Evolutionary conservation across 2,797 vertebrate species (phyloP).

Genomic region (Bovichtus diacanthus): DNA sequence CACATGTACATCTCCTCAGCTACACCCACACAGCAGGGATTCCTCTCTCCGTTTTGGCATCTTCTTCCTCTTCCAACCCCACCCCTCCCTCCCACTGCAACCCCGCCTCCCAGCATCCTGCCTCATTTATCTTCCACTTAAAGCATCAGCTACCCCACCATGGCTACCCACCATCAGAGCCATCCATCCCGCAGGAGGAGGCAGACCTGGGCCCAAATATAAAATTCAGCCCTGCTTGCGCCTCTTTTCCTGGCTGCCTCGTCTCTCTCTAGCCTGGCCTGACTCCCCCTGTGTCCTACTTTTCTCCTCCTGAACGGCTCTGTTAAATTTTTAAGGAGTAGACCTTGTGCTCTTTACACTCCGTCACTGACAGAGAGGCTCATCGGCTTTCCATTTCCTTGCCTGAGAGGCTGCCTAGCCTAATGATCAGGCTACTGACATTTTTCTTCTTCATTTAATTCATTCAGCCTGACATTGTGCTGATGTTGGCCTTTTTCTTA

Average conservation of each 20-base stretch:
- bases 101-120: slow-evolving; percentile 33
- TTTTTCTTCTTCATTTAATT: slow-evolving; percentile 5
- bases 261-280: slow-evolving; percentile 11
- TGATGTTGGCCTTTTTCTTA: neutral
- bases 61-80: slow-evolving; percentile 21
- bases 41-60: slow-evolving; percentile 55
- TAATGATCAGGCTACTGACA: slow-evolving; percentile 7
- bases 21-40: slow-evolving; percentile 63
- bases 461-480: neutral
- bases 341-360: slow-evolving; percentile 35
- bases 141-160: slow-evolving; percentile 61
- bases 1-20: slow-evolving; percentile 65
- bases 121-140: slow-evolving; percentile 71
- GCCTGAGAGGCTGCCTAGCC: neutral
- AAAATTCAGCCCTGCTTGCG: slow-evolving; percentile 29
- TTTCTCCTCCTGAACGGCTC: slow-evolving; percentile 46
- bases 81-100: slow-evolving; percentile 24
- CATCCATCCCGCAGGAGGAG: slow-evolving; percentile 31
- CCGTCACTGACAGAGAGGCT: slow-evolving; percentile 9
- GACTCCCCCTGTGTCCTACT: slow-evolving; percentile 64
- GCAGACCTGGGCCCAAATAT: slow-evolving; percentile 30
- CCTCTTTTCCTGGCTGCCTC: slow-evolving; percentile 16
- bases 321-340: slow-evolving; percentile 58
- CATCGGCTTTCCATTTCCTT: slow-evolving; percentile 14
- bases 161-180: slow-evolving; percentile 48